These are phyloP conservation scores for Actinernus sp. DNA, from an alignment of 92 coral and sea anemone species.

Conservation along the genomic window DNA sequence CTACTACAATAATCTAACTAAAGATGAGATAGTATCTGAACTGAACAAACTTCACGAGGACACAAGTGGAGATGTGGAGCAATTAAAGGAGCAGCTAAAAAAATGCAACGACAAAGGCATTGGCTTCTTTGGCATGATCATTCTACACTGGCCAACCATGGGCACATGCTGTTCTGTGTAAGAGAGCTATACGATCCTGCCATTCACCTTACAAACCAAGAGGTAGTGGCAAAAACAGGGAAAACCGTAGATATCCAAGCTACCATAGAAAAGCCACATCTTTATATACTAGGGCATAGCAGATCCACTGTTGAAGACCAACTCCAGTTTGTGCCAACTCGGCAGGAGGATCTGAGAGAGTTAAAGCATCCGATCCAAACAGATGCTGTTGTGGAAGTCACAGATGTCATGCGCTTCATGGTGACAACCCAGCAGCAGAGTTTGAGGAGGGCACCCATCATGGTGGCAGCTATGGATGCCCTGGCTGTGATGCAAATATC, in stretches of 20 bases:
- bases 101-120: neutral
- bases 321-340: slow-evolving; percentile 4
- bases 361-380: too few relatives aligned
- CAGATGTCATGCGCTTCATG: too few relatives aligned
- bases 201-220: slow-evolving; percentile 6
- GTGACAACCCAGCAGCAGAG: slow-evolving; percentile 29
- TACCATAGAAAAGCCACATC: slow-evolving; percentile 15
- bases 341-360: slow-evolving; percentile 25
- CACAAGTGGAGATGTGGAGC: neutral
- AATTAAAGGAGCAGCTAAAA: slow-evolving; percentile 11
- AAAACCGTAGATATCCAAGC: slow-evolving; percentile 4
- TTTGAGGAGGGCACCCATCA: slow-evolving; percentile 15
- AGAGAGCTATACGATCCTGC: slow-evolving; percentile 43
- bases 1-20: neutral
- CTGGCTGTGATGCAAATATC: slow-evolving; percentile 19
- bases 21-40: neutral
- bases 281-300: slow-evolving; percentile 27
- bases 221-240: neutral
- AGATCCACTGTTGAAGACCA: slow-evolving; percentile 17
- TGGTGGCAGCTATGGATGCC: slow-evolving; percentile 19
- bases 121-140: slow-evolving; percentile 44
- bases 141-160: slow-evolving; percentile 17
- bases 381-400: too few relatives aligned
- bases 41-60: neutral
- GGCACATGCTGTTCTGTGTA: slow-evolving; percentile 25